Evolutionary conservation across 2,113 vertebrate genomes (phyloP).

Genomic region (Melospiza melodia): DNA sequence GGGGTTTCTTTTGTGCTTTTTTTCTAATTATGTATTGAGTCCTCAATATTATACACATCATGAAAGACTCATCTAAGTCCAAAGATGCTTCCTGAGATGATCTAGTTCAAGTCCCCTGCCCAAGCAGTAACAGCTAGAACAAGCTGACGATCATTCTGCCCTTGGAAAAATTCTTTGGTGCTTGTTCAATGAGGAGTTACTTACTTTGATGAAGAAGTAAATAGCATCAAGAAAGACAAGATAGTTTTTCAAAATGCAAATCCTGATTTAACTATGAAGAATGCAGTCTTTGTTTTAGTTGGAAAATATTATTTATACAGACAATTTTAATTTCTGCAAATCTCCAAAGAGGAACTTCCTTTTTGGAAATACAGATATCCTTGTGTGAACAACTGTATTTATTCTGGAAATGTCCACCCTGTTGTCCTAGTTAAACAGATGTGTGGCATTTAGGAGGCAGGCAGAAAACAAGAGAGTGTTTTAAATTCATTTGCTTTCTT

Average conservation of each 20-base stretch:
- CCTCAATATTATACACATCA: background rate
- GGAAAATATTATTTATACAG: background rate
- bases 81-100: background rate
- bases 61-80: background rate
- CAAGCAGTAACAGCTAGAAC: background rate
- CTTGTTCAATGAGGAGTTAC: background rate
- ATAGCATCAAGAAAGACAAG: background rate
- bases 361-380: background rate
- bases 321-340: background rate
- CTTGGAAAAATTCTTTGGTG: background rate
- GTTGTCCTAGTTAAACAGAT: background rate
- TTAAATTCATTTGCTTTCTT: background rate
- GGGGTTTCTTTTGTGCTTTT: no score
- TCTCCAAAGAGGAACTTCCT: background rate
- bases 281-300: background rate
- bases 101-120: background rate
- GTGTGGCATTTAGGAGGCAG: background rate
- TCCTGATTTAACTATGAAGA: background rate
- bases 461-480: background rate
- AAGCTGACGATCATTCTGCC: background rate
- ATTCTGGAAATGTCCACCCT: background rate
- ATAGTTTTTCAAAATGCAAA: background rate
- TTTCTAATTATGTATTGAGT: background rate
- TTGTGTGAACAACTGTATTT: constrained; percentile 59
- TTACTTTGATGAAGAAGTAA: background rate